Conservation (phyloP, 2,888 invertebrate genomes). For the Tanypteryx hageni region DNA sequence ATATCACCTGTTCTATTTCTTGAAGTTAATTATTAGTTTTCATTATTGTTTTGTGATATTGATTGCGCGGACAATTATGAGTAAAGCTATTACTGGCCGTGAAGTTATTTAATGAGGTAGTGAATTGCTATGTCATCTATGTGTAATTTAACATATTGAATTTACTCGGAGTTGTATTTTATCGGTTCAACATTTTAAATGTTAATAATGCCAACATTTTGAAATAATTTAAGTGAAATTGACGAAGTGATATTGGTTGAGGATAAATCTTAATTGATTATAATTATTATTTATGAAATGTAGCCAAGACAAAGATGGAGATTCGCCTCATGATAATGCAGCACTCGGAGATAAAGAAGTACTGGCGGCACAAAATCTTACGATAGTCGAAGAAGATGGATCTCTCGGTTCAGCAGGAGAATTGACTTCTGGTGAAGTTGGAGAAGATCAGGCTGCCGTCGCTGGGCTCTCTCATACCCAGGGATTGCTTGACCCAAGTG, state of each 20-base stretch:
- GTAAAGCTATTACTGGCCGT: too few species aligned
- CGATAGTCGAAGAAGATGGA: constrained; percentile 76
- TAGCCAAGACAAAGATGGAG: constrained; percentile 69
- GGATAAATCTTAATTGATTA: too few species aligned
- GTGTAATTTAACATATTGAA: neutral
- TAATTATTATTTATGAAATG: neutral
- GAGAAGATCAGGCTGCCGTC: constrained; percentile 76
- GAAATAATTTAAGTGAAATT: too few species aligned
- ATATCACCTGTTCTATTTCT: neutral
- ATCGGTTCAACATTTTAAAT: too few species aligned
- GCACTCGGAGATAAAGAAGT: constrained; percentile 68
- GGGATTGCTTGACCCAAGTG: constrained; percentile 78
- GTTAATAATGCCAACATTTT: too few species aligned
- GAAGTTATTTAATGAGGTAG: too few species aligned
- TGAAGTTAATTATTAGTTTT: too few species aligned
- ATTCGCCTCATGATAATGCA: constrained; percentile 67
- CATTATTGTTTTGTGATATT: too few species aligned
- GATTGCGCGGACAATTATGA: too few species aligned
- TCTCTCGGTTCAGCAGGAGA: constrained; percentile 74
- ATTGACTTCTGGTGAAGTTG: constrained; percentile 39
- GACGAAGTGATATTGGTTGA: too few species aligned
- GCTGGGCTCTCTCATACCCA: constrained; percentile 78
- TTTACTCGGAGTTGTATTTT: too few species aligned
- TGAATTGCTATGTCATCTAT: neutral
- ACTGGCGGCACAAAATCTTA: constrained; percentile 73